These are phyloP conservation scores for Oncorhynchus nerka DNA, from an alignment of 2,113 vertebrate species.

Conservation along the genomic window DNA sequence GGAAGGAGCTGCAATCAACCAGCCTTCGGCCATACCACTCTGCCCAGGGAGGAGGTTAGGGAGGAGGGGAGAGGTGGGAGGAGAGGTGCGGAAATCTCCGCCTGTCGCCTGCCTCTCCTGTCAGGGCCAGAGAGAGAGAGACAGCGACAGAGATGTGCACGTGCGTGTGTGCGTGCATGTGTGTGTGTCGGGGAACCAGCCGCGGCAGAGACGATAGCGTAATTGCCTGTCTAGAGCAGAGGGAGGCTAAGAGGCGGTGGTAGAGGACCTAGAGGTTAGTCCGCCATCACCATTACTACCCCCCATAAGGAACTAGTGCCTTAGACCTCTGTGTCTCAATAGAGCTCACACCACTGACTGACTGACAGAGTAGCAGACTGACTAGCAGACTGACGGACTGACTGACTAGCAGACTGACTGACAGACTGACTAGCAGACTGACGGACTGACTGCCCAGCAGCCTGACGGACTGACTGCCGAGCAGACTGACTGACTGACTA, in stretches of 20 bases:
- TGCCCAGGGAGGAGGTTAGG: neutral
- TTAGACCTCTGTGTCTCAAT: no score
- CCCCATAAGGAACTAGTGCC: no score
- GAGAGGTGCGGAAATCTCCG: conserved; percentile 30
- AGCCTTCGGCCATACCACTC: conserved; percentile 39
- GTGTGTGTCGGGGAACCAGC: conserved; percentile 23
- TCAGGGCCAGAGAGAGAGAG: neutral
- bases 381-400: no score
- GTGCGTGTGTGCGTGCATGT: conserved; percentile 1
- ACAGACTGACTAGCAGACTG: no score
- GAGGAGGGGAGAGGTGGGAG: conserved; percentile 24
- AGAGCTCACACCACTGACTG: no score
- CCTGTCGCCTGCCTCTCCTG: conserved; percentile 28
- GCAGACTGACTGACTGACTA: no score
- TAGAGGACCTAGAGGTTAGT: conserved; percentile 40
- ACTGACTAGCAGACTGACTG: no score
- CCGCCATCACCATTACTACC: neutral
- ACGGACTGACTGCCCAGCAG: no score
- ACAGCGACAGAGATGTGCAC: conserved; percentile 8
- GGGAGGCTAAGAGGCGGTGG: conserved; percentile 18
- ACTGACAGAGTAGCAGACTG: no score
- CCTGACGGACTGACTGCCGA: no score
- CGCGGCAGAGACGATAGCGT: conserved; percentile 36
- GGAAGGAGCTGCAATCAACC: conserved; percentile 30
- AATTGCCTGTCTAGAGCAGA: conserved; percentile 55